These are phyloP conservation scores for Pachypanchax playfairii DNA, from an alignment of 2,113 vertebrate genomes.

Conservation along the genomic window DNA sequence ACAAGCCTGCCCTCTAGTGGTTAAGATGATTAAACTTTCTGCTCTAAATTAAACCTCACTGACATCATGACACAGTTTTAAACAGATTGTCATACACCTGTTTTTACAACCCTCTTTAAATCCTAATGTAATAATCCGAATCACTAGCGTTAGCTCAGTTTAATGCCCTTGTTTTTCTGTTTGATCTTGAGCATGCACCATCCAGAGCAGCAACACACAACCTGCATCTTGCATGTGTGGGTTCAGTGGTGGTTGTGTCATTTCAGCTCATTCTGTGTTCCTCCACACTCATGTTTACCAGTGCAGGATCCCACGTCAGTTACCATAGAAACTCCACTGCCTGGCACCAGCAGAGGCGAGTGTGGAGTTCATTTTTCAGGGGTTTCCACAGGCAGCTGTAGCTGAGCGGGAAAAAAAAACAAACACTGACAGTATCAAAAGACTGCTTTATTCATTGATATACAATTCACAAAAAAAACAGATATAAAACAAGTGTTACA, in stretches of 20 bases:
- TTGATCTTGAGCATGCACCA: not conserved
- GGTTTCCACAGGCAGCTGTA: slow-evolving; percentile 23
- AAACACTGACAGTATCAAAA: slow-evolving; percentile 54
- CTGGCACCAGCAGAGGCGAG: slow-evolving; percentile 40
- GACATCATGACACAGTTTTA: too few species aligned
- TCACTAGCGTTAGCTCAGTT: not conserved
- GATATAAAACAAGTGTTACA: slow-evolving; percentile 54
- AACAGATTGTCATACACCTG: too few species aligned
- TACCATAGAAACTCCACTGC: slow-evolving; percentile 68
- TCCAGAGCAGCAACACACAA: not conserved
- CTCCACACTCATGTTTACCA: slow-evolving; percentile 60
- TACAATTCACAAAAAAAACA: slow-evolving; percentile 52
- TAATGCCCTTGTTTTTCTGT: not conserved
- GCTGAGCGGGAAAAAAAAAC: slow-evolving; percentile 13
- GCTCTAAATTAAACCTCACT: not conserved
- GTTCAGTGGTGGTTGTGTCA: slow-evolving; percentile 20
- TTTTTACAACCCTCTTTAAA: too few species aligned
- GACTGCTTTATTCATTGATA: slow-evolving; percentile 49
- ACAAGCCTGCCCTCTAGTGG: slow-evolving; percentile 48
- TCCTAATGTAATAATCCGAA: too few species aligned
- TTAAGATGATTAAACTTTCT: not conserved
- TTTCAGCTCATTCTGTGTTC: slow-evolving; percentile 29
- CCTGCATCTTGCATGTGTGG: slow-evolving; percentile 12
- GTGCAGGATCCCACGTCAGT: slow-evolving; percentile 56
- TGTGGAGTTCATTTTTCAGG: slow-evolving; percentile 33